These are phyloP conservation scores for Discoglossus pictus DNA, from an alignment of 2,797 vertebrate species.

Conservation along the genomic window DNA sequence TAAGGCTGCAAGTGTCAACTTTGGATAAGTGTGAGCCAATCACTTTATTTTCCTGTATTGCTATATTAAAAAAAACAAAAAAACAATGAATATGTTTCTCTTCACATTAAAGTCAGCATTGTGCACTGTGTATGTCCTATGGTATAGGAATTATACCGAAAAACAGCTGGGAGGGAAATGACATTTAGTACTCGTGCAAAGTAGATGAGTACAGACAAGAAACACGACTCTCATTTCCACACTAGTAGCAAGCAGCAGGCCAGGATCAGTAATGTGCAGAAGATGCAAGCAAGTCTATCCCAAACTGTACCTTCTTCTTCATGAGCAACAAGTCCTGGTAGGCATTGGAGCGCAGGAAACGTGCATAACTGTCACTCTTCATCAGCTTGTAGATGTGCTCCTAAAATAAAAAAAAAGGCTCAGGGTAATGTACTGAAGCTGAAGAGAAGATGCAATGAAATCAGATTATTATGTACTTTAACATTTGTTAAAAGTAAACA, in stretches of 20 bases:
- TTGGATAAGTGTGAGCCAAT: no score
- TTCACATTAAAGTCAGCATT: no score
- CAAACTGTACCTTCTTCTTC: constrained; percentile 89
- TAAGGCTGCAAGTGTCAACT: no score
- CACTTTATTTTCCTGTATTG: no score
- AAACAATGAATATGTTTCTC: no score
- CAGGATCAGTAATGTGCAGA: constrained; percentile 65
- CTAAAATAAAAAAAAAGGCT: constrained; percentile 68
- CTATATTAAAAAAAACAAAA: no score
- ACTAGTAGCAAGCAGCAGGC: constrained; percentile 74
- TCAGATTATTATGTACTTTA: no score
- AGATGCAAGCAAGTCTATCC: constrained; percentile 68
- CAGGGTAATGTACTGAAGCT: constrained; percentile 18
- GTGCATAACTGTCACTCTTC: constrained; percentile 97
- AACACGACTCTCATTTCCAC: constrained; percentile 63
- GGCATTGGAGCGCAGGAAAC: constrained; percentile 90
- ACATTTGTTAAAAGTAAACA: no score
- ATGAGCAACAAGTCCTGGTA: constrained; percentile 93
- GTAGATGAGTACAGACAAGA: constrained; percentile 55
- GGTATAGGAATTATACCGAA: constrained; percentile 15
- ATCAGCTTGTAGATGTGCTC: constrained; percentile 97
- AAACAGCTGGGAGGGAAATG: constrained; percentile 49
- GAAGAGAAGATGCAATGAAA: background rate
- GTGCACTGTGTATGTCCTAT: no score
- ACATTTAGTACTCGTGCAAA: constrained; percentile 56